A percentile compares a stretch with the other conserved stretches of the same genome.
phyloP scores from a whole-genome alignment of 2,113 vertebrate species.

The Choloepus hoffmanni region DNA sequence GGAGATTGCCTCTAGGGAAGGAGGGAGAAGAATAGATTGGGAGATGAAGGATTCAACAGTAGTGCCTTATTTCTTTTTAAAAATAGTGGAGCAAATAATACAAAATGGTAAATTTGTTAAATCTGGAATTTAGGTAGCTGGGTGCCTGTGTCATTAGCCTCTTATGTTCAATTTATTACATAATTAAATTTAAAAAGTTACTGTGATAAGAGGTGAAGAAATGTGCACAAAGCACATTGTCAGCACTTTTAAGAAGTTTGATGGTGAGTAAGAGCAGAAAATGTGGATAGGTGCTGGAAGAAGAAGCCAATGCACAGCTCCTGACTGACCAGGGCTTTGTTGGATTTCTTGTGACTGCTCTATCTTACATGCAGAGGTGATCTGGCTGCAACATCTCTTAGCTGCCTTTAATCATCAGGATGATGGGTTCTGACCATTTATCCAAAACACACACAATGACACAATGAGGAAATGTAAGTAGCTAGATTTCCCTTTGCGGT shows the following conservation, averaged over 20 bases:
- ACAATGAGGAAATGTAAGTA: not conserved
- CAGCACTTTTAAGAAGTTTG: not conserved
- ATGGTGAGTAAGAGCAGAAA: not conserved
- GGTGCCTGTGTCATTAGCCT: not conserved
- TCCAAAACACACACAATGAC: not conserved
- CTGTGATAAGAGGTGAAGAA: not conserved
- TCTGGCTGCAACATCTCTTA: not conserved
- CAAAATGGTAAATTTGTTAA: not conserved
- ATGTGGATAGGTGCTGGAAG: not conserved
- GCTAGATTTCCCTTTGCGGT: constrained; percentile 1
- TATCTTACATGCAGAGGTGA: not conserved
- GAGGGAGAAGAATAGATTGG: not conserved
- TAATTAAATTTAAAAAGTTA: not conserved
- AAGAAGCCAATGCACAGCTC: not conserved
- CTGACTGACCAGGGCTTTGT: not conserved
- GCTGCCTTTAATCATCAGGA: constrained; percentile 21
- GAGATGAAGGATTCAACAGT: constrained; percentile 6
- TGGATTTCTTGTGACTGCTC: not conserved
- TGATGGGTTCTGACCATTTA: not conserved
- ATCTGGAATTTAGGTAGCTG: not conserved
- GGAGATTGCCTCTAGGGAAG: not conserved
- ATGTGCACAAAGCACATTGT: not conserved
- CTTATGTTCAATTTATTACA: not conserved
- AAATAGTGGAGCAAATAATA: not conserved
- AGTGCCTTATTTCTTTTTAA: not conserved